Evolutionary conservation across 2,113 vertebrate species (phyloP).

Genomic region (Lichenostomus cassidix): DNA sequence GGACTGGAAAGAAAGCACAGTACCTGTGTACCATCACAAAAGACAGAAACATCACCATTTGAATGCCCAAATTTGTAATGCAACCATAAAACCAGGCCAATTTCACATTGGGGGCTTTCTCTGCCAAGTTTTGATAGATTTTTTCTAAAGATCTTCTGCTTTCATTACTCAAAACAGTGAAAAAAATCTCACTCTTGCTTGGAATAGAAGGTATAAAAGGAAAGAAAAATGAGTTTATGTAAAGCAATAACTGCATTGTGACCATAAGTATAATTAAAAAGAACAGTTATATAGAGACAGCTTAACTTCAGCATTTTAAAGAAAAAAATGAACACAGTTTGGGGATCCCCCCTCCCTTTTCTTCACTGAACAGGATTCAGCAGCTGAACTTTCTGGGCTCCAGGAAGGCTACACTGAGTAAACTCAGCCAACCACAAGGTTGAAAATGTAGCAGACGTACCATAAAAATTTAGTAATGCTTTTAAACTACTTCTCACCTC

Average conservation of each 20-base stretch:
- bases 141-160: neutral
- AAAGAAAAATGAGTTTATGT: neutral
- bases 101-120: neutral
- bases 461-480: conserved; percentile 60
- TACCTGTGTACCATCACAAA: neutral
- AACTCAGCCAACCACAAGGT: conserved; percentile 45
- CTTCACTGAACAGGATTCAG: neutral
- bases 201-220: neutral
- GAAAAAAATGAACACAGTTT: neutral
- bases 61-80: neutral
- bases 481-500: conserved; percentile 66
- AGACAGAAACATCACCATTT: neutral
- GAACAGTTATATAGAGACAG: neutral
- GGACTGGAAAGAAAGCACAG: neutral
- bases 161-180: neutral
- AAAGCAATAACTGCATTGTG: neutral
- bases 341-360: neutral
- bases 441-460: conserved; percentile 48
- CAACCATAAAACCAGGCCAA: neutral
- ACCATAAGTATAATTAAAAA: neutral
- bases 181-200: neutral
- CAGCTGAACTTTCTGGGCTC: conserved; percentile 26
- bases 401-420: neutral
- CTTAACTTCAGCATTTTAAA: neutral
- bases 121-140: neutral